Evolutionary conservation across 2,797 vertebrate species (phyloP).

Genomic region (Moxostoma hubbsi): DNA sequence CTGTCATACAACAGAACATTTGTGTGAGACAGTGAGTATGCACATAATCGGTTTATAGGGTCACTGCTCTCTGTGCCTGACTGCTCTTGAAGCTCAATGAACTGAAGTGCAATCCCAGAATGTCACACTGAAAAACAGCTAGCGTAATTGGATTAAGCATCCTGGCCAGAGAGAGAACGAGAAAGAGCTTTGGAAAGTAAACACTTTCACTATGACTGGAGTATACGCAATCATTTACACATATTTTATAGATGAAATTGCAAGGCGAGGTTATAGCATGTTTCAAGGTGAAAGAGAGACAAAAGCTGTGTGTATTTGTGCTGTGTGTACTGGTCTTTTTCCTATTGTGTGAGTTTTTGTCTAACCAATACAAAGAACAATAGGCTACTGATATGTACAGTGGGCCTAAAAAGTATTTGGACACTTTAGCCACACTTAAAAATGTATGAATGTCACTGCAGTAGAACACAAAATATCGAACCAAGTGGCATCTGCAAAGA

Average conservation of each 20-base stretch:
- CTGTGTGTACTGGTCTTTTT: not conserved
- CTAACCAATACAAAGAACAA: not conserved
- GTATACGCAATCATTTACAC: not conserved
- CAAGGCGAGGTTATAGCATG: not conserved
- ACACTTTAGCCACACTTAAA: not conserved
- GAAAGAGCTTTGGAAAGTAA: conserved; percentile 16
- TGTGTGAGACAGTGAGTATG: conserved; percentile 29
- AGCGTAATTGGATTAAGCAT: conserved; percentile 66
- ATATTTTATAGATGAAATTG: not conserved
- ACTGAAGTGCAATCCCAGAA: conserved; percentile 62
- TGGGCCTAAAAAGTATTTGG: not conserved
- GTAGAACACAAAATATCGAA: not conserved
- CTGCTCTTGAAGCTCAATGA: conserved; percentile 65
- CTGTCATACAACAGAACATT: conserved; percentile 21
- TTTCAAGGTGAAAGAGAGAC: not conserved
- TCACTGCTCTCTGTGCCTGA: conserved; percentile 57
- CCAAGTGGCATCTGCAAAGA: not conserved
- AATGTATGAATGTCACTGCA: not conserved
- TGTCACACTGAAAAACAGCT: conserved; percentile 55
- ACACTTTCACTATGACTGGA: not conserved
- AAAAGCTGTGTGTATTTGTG: not conserved
- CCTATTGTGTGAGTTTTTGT: conserved; percentile 13
- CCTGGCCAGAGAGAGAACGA: conserved; percentile 48
- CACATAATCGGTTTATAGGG: conserved; percentile 47
- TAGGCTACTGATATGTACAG: not conserved